Base-by-base conservation (phyloP, 2,888 invertebrate species). In the Meta bourneti region DNA sequence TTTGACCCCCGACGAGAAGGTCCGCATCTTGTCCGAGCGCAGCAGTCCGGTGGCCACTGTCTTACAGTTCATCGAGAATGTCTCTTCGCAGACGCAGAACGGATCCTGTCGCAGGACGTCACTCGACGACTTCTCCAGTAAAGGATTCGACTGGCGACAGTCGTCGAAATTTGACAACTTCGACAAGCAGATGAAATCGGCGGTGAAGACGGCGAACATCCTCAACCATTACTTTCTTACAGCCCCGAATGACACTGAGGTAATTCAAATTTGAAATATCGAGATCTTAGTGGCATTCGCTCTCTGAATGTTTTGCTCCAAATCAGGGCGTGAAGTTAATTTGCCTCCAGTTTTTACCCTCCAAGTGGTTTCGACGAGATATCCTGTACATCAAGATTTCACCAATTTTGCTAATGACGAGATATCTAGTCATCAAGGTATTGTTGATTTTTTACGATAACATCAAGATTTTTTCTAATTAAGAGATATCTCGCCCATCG, bases 171-270 rank as follows among this genome's bases (percentile, higher is more conserved):
- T 81, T 9, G 20, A 16, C 2, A 74, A 20, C 9, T 89, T 92
- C 52, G 89, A 92, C 9, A 79, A 72, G 20, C 89, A 88, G 52
- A 84, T 89, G 79, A 79, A 61, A 51, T 71, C 92, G 8, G 89
- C 92, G 71, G 81, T 89, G 16, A 84, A 89, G 20, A 88, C 89
- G 75, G 92, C 92, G 75, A 89, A 89, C 13, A 54, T 92, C 61
- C 92, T 92, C n/a, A 89, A 89, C 20, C 92, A 92, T 61, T 92
- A 89, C 69, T 92, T 92, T 79, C 77, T 92, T n/a, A 80, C 61
- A n/a, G 75, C 92, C 20, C 75, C 83, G 7, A 92, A 92, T 19
- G 92, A 89, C 13, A 89, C 92, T 8, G 92, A 89, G 79, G 92
- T 92, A 71, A 61, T 34, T 34, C 6, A 6, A 6, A n/a, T 13